A percentile compares a stretch with the other conserved stretches of the same genome.
Evolutionary conservation across 2,113 vertebrate genomes (phyloP).

Genomic region (Thamnaconus septentrionalis): DNA sequence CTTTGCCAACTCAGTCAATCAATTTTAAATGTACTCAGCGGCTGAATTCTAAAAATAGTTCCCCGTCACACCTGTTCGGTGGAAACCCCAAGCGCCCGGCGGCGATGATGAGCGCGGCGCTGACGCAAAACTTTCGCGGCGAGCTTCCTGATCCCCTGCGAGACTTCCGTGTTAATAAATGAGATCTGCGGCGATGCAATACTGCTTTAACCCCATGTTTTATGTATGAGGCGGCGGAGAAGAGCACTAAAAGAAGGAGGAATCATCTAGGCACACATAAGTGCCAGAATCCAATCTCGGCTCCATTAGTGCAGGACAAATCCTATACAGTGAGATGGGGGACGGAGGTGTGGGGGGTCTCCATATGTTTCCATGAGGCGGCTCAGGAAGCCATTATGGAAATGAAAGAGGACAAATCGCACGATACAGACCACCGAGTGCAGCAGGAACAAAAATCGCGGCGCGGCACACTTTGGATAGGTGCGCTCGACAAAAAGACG

Average conservation of each 20-base stretch:
- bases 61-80: conserved; percentile 50
- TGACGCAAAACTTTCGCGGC: conserved; percentile 62
- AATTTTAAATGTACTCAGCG: conserved; percentile 10
- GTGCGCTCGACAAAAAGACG: conserved; percentile 42
- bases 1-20: neutral
- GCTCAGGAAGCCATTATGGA: conserved; percentile 79
- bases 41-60: conserved; percentile 30
- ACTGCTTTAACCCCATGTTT: conserved; percentile 78
- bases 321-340: conserved; percentile 68
- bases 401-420: conserved; percentile 76
- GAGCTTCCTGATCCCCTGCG: conserved; percentile 62
- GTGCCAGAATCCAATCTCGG: conserved; percentile 79
- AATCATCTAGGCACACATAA: conserved; percentile 75
- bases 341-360: conserved; percentile 36
- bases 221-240: conserved; percentile 77
- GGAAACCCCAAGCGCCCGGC: conserved; percentile 41
- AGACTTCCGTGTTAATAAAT: conserved; percentile 78
- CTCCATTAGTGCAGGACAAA: conserved; percentile 80
- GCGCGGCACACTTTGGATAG: conserved; percentile 50
- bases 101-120: conserved; percentile 42
- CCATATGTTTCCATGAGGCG: conserved; percentile 71
- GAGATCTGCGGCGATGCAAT: conserved; percentile 71
- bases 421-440: conserved; percentile 67
- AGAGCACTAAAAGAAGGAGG: conserved; percentile 73
- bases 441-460: conserved; percentile 65